phyloP scores from a whole-genome alignment of 1,140 invertebrate species.

The Leguminivora glycinivorella region DNA sequence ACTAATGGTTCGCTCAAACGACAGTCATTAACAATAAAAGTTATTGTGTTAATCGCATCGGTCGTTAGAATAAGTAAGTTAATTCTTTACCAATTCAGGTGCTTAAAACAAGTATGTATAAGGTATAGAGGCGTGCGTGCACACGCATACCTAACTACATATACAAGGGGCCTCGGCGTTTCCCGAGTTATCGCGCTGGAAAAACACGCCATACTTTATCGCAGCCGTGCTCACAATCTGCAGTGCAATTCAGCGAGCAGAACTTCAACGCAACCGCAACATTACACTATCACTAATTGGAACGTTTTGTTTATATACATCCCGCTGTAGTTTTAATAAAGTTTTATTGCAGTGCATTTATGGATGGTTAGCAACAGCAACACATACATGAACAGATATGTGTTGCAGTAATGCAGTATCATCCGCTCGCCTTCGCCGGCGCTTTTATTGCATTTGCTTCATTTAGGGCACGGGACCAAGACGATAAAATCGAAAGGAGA shows the following conservation, averaged over 20 bases:
- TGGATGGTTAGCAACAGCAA: constrained; percentile 24
- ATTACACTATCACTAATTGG: background rate
- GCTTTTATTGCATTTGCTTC: constrained; percentile 16
- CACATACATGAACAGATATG: background rate
- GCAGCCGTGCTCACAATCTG: constrained; percentile 67
- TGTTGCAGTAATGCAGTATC: constrained; percentile 7
- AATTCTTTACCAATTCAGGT: constrained; percentile 31
- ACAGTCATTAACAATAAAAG: constrained; percentile 43
- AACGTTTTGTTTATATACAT: background rate
- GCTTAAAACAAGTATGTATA: constrained; percentile 30
- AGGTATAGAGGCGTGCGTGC: constrained; percentile 31
- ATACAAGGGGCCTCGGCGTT: constrained; percentile 50
- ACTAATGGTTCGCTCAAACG: constrained; percentile 45
- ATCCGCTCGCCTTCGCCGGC: constrained; percentile 12
- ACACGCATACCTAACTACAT: constrained; percentile 18
- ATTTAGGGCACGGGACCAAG: constrained; percentile 14
- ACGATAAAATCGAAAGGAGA: constrained; percentile 40
- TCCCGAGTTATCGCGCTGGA: constrained; percentile 66
- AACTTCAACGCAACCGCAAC: constrained; percentile 21
- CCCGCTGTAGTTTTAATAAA: constrained; percentile 17
- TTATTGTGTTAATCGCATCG: constrained; percentile 38
- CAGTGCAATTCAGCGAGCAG: constrained; percentile 30
- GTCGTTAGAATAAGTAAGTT: background rate
- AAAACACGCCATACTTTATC: constrained; percentile 73
- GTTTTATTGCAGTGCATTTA: background rate